These are phyloP conservation scores for Platyrinchus mystaceus DNA, from an alignment of 2,797 vertebrate genomes.

Conservation along the genomic window DNA sequence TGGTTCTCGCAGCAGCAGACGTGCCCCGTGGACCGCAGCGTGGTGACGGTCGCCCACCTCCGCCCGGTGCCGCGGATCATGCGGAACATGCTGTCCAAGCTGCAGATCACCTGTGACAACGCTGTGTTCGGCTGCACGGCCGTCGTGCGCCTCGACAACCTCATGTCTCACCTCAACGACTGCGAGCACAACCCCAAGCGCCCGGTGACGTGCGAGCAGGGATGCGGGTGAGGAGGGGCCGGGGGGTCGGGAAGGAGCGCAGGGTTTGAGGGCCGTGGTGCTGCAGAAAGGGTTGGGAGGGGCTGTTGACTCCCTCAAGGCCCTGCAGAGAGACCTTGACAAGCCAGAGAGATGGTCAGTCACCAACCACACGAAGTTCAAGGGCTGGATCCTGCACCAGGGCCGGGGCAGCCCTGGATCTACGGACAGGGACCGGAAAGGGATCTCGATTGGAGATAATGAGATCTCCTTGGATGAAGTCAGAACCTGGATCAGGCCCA, in stretches of 20 bases:
- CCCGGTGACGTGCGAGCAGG: constrained; percentile 94
- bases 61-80: constrained; percentile 98
- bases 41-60: constrained; percentile 96
- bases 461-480: background rate
- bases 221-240: constrained; percentile 87
- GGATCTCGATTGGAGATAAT: background rate
- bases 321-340: background rate
- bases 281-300: background rate
- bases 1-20: constrained; percentile 99
- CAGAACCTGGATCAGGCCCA: background rate
- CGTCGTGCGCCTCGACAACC: constrained; percentile 93
- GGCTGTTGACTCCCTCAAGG: background rate
- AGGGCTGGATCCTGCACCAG: background rate
- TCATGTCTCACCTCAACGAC: constrained; percentile 95
- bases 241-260: background rate
- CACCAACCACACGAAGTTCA: background rate
- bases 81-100: constrained; percentile 99
- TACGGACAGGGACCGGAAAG: background rate
- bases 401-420: background rate
- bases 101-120: constrained; percentile 97
- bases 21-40: constrained; percentile 96
- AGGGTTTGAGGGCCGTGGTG: background rate
- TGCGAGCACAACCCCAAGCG: constrained; percentile 98
- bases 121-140: constrained; percentile 93
- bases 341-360: background rate